Evolutionary conservation across 2,113 vertebrate species (phyloP).

Genomic region (Brachyhypopomus gauderio): DNA sequence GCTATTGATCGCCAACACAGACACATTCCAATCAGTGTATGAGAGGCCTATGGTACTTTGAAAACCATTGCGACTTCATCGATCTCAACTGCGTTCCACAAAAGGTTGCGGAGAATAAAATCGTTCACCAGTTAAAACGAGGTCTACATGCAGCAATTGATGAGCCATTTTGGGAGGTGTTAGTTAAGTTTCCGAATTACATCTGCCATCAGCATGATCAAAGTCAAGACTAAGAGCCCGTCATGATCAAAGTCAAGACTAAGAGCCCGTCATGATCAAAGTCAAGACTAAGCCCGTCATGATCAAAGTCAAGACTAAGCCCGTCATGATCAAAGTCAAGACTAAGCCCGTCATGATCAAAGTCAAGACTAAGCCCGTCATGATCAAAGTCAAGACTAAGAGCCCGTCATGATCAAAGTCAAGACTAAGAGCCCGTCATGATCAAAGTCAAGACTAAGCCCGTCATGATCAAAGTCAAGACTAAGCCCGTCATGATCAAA

Average conservation of each 20-base stretch:
- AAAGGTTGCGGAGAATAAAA: conserved; percentile 64
- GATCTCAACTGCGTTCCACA: conserved; percentile 62
- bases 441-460: too few species aligned
- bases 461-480: too few species aligned
- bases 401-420: conserved; percentile 29
- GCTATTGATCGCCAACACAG: conserved; percentile 69
- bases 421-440: too few species aligned
- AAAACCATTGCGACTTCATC: conserved; percentile 65
- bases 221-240: not conserved
- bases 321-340: too few species aligned
- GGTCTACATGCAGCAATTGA: conserved; percentile 22
- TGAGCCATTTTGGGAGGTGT: conserved; percentile 45
- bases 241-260: conserved; percentile 35
- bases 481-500: too few species aligned
- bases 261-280: too few species aligned
- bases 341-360: too few species aligned
- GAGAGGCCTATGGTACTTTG: conserved; percentile 54
- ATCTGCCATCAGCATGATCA: conserved; percentile 30
- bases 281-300: too few species aligned
- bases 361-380: too few species aligned
- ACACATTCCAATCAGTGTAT: conserved; percentile 64
- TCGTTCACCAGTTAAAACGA: conserved; percentile 48
- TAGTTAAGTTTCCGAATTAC: not conserved
- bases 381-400: conserved; percentile 19
- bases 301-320: too few species aligned